phyloP scores from a whole-genome alignment of 1,140 invertebrate species.

The Dufourea novaeangliae region DNA sequence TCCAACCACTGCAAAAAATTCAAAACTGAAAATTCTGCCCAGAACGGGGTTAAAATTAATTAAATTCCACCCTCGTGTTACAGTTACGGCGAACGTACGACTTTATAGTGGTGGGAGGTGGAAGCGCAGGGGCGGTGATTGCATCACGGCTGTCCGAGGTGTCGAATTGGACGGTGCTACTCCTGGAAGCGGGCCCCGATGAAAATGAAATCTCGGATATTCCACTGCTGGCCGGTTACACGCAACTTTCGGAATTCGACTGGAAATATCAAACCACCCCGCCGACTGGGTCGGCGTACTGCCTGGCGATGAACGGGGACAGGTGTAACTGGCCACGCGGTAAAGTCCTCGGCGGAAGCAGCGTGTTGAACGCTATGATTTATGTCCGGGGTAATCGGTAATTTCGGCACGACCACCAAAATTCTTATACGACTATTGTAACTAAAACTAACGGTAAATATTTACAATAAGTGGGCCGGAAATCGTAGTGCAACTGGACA shows the following conservation, averaged over 20 bases:
- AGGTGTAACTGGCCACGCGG: constrained; percentile 94
- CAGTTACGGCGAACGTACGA: constrained; percentile 90
- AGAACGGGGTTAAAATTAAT: too few species aligned
- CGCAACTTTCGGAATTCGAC: constrained; percentile 91
- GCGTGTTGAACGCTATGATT: constrained; percentile 97
- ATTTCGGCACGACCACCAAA: neutral
- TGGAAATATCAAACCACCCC: constrained; percentile 94
- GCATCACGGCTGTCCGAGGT: constrained; percentile 93
- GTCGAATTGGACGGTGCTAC: constrained; percentile 89
- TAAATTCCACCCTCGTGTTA: too few species aligned
- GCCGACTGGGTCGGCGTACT: constrained; percentile 88
- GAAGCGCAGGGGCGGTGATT: constrained; percentile 95
- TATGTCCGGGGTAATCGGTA: constrained; percentile 94
- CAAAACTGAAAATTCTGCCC: too few species aligned
- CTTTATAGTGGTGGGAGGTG: constrained; percentile 94
- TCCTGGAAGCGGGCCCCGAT: constrained; percentile 92
- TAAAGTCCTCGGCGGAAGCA: constrained; percentile 95
- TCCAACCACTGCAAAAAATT: too few species aligned
- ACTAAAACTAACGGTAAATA: too few species aligned
- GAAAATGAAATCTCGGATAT: constrained; percentile 91
- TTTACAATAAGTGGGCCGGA: too few species aligned
- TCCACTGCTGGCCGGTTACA: constrained; percentile 88
- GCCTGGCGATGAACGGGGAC: constrained; percentile 91
- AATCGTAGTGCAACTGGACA: too few species aligned
- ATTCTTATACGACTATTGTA: too few species aligned